phyloP scores from a whole-genome alignment of 2,113 vertebrate genomes.

The Felis catus region DNA sequence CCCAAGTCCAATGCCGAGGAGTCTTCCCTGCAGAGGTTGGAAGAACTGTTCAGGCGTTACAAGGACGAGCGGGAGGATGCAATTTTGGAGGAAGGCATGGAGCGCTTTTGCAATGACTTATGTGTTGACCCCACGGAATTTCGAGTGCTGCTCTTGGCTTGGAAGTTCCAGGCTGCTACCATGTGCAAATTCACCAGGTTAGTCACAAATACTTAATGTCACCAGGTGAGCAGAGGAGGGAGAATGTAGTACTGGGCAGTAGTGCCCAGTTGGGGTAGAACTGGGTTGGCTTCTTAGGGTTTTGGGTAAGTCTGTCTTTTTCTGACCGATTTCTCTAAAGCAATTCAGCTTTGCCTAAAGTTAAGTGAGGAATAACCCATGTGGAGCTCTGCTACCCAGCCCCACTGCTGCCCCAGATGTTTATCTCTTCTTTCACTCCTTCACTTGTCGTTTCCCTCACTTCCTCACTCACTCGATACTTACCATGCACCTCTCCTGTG shows the following conservation, averaged over 20 bases:
- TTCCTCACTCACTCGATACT: background rate
- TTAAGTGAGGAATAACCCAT: background rate
- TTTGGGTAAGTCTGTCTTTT: background rate
- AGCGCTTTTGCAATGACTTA: conserved; percentile 97
- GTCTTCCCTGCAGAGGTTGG: conserved; percentile 90
- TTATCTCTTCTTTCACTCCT: background rate
- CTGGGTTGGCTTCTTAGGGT: background rate
- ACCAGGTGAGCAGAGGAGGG: conserved; percentile 4
- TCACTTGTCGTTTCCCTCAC: background rate
- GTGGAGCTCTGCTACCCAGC: background rate
- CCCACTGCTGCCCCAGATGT: background rate
- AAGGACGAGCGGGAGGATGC: conserved; percentile 97
- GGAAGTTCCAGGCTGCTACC: conserved; percentile 99
- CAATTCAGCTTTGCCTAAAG: background rate
- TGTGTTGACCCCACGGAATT: conserved; percentile 98
- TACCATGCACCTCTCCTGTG: background rate
- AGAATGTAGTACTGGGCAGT: background rate
- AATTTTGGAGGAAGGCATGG: conserved; percentile 99
- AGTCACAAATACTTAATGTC: conserved; percentile 72
- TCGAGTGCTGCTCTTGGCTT: conserved; percentile 96
- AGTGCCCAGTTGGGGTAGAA: background rate
- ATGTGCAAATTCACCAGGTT: conserved; percentile 99
- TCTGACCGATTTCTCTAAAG: conserved; percentile 16
- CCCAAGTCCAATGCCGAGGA: conserved; percentile 86
- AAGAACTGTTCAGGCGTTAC: conserved; percentile 94